These are phyloP conservation scores for Colaptes auratus DNA, from an alignment of 2,113 vertebrate species.

Conservation along the genomic window DNA sequence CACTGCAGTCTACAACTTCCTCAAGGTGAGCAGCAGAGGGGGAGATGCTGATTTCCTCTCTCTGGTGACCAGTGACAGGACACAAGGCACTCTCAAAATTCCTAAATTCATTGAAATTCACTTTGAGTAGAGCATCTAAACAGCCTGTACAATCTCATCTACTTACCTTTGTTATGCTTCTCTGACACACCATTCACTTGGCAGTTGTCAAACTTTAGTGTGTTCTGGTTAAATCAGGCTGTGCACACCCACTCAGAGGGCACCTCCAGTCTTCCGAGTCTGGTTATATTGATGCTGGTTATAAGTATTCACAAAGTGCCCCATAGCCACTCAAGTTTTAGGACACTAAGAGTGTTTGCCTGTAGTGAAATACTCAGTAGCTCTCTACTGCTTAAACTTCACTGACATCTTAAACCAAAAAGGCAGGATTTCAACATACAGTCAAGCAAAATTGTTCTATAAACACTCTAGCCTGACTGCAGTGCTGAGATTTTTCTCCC, in stretches of 20 bases:
- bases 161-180: not conserved
- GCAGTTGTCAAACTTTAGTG: not conserved
- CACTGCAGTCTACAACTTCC: not conserved
- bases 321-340: not conserved
- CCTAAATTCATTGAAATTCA: not conserved
- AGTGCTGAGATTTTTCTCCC: not conserved
- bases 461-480: not conserved
- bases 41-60: not conserved
- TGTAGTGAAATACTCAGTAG: not conserved
- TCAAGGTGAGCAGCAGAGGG: accelerated
- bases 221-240: not conserved
- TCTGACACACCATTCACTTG: not conserved
- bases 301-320: not conserved
- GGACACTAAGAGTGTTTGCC: not conserved
- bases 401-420: not conserved
- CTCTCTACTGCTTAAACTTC: not conserved
- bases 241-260: not conserved
- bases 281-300: not conserved
- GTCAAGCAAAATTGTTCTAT: not conserved
- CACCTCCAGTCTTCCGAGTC: not conserved
- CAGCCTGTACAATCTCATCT: not conserved
- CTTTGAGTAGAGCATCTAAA: not conserved
- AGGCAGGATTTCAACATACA: not conserved
- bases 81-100: not conserved
- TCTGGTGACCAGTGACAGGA: not conserved